Percentiles rank a stretch among this genome's conserved stretches.
phyloP scores from a whole-genome alignment of 37 sponge, comb jelly and placozoan species.

The Haliclona indistincta region DNA sequence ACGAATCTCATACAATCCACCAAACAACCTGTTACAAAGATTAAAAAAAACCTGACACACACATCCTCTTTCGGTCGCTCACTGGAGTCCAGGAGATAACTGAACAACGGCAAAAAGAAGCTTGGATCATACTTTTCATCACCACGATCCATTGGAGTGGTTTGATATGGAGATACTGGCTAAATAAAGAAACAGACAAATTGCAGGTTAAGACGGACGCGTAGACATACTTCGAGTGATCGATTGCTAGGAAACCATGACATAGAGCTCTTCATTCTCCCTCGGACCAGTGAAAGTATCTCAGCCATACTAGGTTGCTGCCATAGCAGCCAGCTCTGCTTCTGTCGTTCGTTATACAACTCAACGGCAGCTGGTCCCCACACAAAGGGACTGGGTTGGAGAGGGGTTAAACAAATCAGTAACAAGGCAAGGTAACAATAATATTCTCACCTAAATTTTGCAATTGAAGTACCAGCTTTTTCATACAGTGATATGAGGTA shows the following conservation, averaged over 20 bases:
- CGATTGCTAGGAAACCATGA: constrained; percentile 14
- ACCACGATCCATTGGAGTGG: too few species aligned
- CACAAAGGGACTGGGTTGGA: constrained; percentile 36
- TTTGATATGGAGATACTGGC: neutral
- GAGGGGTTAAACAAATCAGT: neutral
- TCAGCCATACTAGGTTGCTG: constrained; percentile 23
- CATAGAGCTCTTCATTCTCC: constrained; percentile 3
- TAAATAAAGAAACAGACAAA: constrained; percentile 34
- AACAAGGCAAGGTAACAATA: neutral
- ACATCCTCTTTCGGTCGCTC: neutral
- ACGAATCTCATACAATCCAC: constrained; percentile 78
- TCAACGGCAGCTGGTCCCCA: constrained; percentile 64
- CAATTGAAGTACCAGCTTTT: constrained; percentile 22
- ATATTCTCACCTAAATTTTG: constrained; percentile 23
- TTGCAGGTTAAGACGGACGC: constrained; percentile 19
- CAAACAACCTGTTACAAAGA: constrained; percentile 22
- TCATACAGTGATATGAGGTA: constrained; percentile 59
- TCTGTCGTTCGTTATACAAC: constrained; percentile 26
- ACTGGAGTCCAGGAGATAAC: constrained; percentile 58
- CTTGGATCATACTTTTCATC: constrained; percentile 58
- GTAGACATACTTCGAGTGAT: constrained; percentile 22
- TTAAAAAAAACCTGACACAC: neutral
- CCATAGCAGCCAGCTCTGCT: constrained; percentile 66
- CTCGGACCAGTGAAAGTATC: constrained; percentile 21
- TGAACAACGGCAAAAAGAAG: constrained; percentile 72